Conservation (phyloP, 1,140 invertebrate genomes). For the Caerostris extrusa region DNA sequence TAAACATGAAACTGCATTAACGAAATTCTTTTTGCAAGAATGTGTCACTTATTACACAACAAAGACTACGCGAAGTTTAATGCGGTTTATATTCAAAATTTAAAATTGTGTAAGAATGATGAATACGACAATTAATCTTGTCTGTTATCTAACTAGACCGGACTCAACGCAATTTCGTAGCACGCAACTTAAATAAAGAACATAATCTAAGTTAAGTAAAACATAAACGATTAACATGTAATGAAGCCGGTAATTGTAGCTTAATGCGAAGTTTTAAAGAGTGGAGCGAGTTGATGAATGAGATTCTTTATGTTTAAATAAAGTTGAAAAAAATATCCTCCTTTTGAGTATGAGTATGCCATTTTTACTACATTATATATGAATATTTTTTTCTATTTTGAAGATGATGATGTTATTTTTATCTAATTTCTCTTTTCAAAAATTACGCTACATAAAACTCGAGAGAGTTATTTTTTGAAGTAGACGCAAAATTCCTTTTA, state of each 20-base stretch:
- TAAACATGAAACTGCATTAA: too few species aligned
- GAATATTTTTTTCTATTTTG: background rate
- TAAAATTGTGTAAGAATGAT: background rate
- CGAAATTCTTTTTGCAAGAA: too few species aligned
- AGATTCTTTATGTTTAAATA: background rate
- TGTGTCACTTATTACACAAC: too few species aligned
- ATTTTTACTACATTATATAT: background rate
- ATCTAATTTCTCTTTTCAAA: background rate
- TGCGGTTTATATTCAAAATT: background rate
- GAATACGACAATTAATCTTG: background rate
- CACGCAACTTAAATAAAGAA: conserved; percentile 40
- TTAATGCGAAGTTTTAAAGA: conserved; percentile 23
- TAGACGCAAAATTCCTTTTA: too few species aligned
- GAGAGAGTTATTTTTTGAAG: too few species aligned
- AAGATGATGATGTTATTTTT: background rate
- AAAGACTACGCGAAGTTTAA: too few species aligned
- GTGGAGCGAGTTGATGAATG: background rate
- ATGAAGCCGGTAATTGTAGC: conserved; percentile 23
- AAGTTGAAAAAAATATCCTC: background rate
- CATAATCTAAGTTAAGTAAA: conserved; percentile 1
- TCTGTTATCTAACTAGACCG: background rate
- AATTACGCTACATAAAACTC: background rate
- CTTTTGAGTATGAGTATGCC: background rate
- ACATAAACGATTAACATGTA: conserved; percentile 37
- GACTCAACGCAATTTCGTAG: background rate